Evolutionary conservation across 30 jellyfish, hydroid and myxozoan genomes (phyloP), one percentile per base, ranked within the genome.

Genomic region (Morbakka virulenta): DNA sequence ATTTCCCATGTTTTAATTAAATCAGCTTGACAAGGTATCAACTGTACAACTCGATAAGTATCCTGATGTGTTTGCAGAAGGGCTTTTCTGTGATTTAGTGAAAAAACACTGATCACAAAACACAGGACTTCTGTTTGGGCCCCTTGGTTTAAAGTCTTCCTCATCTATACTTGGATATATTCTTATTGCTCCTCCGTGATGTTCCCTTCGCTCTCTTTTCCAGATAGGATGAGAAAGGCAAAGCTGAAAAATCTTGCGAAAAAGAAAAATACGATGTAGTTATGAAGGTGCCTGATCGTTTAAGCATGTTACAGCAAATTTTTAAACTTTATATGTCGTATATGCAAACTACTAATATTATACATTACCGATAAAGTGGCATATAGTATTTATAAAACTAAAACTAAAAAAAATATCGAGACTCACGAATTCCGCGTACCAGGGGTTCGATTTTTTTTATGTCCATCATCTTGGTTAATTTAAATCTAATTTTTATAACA

Each of bases 101-200:
- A 41, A 41, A 17, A 41, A 41, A 41, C 97, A 89, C 26, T 20
- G 67, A 11, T 74, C 33, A 41, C 97, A 89, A 79, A 76, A 83
- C 12, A 80, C 41, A 1, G 95, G 97, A 12, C 88, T 76, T 64
- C 88, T 80, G 6, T 62, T 82, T 0, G 97, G 97, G 1, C 97
- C 97, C 65, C 70, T 81, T 24, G 97, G 97, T 61, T 67, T 28
- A 49, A 61, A 89, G 14, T 89, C 93, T 51, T 35, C 62, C 36
- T 77, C 93, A 27, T 82, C 95, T 25, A 82, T 92, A 6, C 85
- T 87, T 20, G 96, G 96, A 77, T 89, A 89, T 3, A 74, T 74
- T 3, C 97, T 85, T 25, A 63, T 51, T 3, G 97, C 97, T 35
- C 97, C 97, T 35, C 97, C 96, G 50, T 83, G 97, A 61, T 84